These are phyloP conservation scores for Malachius bipustulatus DNA, from an alignment of 2,888 invertebrate species.

Conservation along the genomic window DNA sequence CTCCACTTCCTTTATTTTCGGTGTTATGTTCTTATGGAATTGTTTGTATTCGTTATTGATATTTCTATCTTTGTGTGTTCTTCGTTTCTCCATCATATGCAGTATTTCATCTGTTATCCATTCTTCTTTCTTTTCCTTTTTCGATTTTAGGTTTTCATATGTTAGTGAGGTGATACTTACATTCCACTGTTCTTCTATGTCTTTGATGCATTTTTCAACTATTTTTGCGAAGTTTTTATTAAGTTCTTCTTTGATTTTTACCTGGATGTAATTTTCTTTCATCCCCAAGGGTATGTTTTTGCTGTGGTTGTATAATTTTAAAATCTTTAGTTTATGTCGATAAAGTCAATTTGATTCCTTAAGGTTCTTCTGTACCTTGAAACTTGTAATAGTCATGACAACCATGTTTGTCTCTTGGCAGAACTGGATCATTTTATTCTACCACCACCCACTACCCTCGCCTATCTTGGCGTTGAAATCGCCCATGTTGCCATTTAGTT, in stretches of 20 bases:
- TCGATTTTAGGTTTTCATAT: constrained; percentile 7
- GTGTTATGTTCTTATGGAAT: constrained; percentile 4
- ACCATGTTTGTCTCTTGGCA: constrained; percentile 2
- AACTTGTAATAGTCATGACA: too few species aligned
- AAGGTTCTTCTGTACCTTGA: too few species aligned
- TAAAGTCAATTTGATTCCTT: too few species aligned
- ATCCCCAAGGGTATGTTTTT: too few species aligned
- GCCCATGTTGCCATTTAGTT: too few species aligned
- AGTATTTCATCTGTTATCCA: too few species aligned
- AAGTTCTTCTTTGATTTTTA: constrained; percentile 5
- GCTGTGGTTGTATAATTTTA: too few species aligned
- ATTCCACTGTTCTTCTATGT: constrained; percentile 8
- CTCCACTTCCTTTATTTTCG: constrained; percentile 11
- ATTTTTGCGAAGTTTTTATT: constrained; percentile 6
- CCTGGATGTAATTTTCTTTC: too few species aligned
- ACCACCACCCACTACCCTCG: too few species aligned
- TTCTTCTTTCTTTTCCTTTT: constrained; percentile 7
- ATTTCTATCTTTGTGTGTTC: constrained; percentile 2
- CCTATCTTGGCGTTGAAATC: too few species aligned
- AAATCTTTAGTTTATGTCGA: too few species aligned
- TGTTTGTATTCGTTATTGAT: constrained; percentile 6
- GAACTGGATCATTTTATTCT: background rate
- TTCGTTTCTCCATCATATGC: too few species aligned
- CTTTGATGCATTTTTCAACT: constrained; percentile 1
- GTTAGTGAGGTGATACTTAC: constrained; percentile 3